A percentile compares a stretch with the other conserved stretches of the same genome.
Conservation (phyloP, 2,888 invertebrate genomes). For the Caradrina kadenii region DNA sequence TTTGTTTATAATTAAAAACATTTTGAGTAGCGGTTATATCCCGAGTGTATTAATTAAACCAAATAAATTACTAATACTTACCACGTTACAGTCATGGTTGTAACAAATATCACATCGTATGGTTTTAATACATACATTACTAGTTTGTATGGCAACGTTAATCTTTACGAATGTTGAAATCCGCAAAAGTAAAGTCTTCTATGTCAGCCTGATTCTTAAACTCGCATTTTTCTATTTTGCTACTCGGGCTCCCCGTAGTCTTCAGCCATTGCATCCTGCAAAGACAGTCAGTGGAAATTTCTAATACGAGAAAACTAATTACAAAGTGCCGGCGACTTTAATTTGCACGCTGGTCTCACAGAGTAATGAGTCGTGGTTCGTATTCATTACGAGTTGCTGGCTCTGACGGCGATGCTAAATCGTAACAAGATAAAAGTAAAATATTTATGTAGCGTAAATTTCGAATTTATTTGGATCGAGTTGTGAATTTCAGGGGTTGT, state of each 20-base stretch:
- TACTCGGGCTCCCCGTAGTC: constrained; percentile 93
- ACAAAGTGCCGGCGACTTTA: constrained; percentile 31
- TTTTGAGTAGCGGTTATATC: constrained; percentile 24
- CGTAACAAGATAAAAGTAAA: constrained; percentile 33
- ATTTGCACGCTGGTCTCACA: constrained; percentile 48
- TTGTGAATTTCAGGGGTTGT: constrained; percentile 14
- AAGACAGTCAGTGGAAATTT: constrained; percentile 42
- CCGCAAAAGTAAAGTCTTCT: constrained; percentile 82
- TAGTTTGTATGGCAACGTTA: constrained; percentile 9
- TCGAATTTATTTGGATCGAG: constrained; percentile 31
- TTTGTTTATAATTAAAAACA: constrained; percentile 43
- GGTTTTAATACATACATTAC: background rate
- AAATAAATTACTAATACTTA: constrained; percentile 57
- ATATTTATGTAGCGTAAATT: constrained; percentile 19
- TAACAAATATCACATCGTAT: constrained; percentile 44
- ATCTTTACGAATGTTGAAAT: constrained; percentile 87
- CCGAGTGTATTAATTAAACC: constrained; percentile 41
- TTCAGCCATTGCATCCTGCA: constrained; percentile 90
- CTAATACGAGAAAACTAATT: constrained; percentile 49
- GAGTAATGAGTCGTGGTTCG: constrained; percentile 51
- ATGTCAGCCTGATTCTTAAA: constrained; percentile 92
- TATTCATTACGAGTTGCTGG: constrained; percentile 49
- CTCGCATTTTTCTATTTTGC: constrained; percentile 93
- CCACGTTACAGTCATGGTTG: constrained; percentile 26
- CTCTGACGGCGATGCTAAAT: constrained; percentile 19